Evolutionary conservation across 2,113 vertebrate species (phyloP), one percentile per base, ranked within the genome.

Genomic region (Oenanthe melanoleuca): DNA sequence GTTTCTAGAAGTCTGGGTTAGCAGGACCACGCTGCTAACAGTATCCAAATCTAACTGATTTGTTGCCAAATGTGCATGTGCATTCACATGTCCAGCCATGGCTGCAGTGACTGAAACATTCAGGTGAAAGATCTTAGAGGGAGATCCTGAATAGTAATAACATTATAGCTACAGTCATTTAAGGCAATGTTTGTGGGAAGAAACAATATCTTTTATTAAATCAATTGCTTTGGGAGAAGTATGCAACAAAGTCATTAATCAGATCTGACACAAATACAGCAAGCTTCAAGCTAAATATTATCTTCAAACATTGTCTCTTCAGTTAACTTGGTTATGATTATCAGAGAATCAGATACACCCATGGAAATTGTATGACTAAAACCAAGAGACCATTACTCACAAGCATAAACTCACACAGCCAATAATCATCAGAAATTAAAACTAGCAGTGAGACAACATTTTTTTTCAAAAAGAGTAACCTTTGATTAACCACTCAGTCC

Each of bases 281-380:
- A 61, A 67, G 29, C 60, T 91, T 85, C 52, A 85, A 94, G 73
- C 47, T 87, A 89, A 86, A 67, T 81, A 59, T 71, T 89, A 56
- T 59, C 92, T 79, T 44, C 12, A 60, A 91, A 75, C 11, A 23
- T 14, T 71, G 65, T 71, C 69, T 91, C 60, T 38, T 71, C 69
- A 50, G 26, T 64, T 78, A 67, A 74, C 57, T 80, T 45, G 19
- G 20, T 81, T 87, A 63, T 34, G 22, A 28, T 74, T 74, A 89
- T 71, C 69, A 86, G 26, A 33, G 47, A 21, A 55, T 31, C 50
- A 81, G 73, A 79, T 55, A 52, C 16, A 67, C 38, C 60, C 37
- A 50, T 20, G 61, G 70, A 92, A 89, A 74, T 42, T 34, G 9
- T 26, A 18, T 44, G 9, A 94, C 29, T 69, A 50, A 87, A 81